Evolutionary conservation across 2,888 invertebrate genomes (phyloP).

Genomic region (Nomada ruficornis): DNA sequence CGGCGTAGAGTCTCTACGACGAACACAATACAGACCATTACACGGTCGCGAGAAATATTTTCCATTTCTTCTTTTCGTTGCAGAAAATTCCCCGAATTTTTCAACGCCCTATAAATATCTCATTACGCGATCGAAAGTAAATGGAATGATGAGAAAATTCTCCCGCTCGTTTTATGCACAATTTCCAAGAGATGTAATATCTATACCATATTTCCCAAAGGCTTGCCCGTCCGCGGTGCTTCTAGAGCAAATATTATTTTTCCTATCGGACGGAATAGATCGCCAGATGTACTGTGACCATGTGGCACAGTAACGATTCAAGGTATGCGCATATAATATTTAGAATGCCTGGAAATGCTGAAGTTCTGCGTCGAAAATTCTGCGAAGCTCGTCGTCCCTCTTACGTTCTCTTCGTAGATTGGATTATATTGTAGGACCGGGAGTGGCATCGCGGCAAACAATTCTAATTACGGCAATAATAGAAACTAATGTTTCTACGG

Average conservation of each 20-base stretch:
- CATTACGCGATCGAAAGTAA: slow-evolving; percentile 1
- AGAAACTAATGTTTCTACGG: not conserved
- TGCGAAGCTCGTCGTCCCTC: not conserved
- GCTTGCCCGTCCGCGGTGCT: slow-evolving; percentile 28
- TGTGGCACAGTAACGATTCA: slow-evolving; percentile 37
- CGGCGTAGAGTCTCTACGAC: slow-evolving; percentile 27
- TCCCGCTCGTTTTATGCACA: slow-evolving; percentile 23
- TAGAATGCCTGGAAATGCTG: slow-evolving; percentile 14
- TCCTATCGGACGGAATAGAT: slow-evolving; percentile 64
- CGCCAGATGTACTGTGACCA: slow-evolving; percentile 55
- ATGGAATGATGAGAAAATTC: slow-evolving; percentile 12
- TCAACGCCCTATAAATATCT: slow-evolving; percentile 49
- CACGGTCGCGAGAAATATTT: not conserved
- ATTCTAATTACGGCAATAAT: not conserved
- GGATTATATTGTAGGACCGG: slow-evolving; percentile 6
- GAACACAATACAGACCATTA: not conserved
- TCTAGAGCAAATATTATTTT: slow-evolving; percentile 73
- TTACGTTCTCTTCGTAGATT: not conserved
- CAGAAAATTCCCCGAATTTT: not conserved
- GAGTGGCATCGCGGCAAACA: not conserved
- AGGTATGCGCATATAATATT: slow-evolving; percentile 17
- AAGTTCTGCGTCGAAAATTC: slow-evolving; percentile 10
- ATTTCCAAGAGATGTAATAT: slow-evolving; percentile 20
- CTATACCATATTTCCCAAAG: slow-evolving; percentile 26
- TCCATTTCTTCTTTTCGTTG: not conserved